Percentiles rank a stretch among this genome's conserved stretches.
Conservation (phyloP, 1,140 invertebrate genomes). For the Papilio xuthus region DNA sequence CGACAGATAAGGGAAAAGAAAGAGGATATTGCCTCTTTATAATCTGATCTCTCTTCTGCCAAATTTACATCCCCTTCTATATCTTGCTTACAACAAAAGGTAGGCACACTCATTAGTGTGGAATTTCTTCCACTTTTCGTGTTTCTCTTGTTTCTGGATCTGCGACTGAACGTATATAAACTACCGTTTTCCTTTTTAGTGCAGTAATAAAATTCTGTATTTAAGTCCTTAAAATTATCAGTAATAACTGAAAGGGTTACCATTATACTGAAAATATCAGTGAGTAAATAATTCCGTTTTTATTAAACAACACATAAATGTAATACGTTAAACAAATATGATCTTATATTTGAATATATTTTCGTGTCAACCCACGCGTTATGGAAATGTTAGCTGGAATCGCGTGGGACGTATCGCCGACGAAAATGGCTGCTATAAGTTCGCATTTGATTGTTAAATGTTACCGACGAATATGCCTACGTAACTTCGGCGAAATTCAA, state of each 20-base stretch:
- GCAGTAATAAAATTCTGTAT: background rate
- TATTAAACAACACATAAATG: background rate
- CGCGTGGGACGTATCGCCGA: conserved; percentile 2
- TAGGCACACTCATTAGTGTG: too few species aligned
- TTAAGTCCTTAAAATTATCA: background rate
- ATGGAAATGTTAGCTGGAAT: background rate
- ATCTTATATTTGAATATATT: background rate
- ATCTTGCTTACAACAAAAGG: too few species aligned
- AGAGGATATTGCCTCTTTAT: too few species aligned
- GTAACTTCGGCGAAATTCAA: conserved; percentile 4
- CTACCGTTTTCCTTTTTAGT: background rate
- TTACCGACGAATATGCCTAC: background rate
- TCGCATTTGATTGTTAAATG: conserved; percentile 9
- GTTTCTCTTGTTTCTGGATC: too few species aligned
- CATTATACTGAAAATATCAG: background rate
- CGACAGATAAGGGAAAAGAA: too few species aligned
- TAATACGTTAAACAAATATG: conserved; percentile 1
- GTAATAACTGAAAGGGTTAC: background rate
- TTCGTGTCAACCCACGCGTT: background rate
- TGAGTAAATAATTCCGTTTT: background rate
- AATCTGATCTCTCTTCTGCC: too few species aligned
- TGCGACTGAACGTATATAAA: background rate
- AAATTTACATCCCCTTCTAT: too few species aligned
- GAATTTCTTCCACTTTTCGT: too few species aligned
- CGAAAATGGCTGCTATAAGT: conserved; percentile 7